Conservation (phyloP, 2,113 vertebrate species). For the Oxygymnocypris stewartii region DNA sequence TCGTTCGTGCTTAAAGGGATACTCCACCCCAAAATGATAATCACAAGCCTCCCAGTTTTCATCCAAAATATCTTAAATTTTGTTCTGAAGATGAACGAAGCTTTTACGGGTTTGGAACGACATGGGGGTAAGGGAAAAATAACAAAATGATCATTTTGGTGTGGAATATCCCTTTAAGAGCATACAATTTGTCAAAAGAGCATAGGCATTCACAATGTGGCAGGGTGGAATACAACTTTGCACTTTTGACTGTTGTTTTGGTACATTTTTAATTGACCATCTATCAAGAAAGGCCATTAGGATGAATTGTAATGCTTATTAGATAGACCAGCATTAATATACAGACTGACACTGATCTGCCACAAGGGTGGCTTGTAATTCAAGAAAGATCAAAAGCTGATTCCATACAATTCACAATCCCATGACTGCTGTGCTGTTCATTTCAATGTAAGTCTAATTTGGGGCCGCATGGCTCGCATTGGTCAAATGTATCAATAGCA, state of each 20-base stretch:
- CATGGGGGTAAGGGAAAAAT: too few species aligned
- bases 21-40: too few species aligned
- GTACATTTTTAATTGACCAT: conserved; percentile 25
- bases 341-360: neutral
- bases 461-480: neutral
- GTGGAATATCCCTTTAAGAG: neutral
- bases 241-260: conserved; percentile 19
- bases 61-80: too few species aligned
- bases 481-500: neutral
- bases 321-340: neutral
- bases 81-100: too few species aligned
- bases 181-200: neutral
- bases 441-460: neutral
- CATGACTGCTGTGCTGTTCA: neutral
- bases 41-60: too few species aligned
- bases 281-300: neutral
- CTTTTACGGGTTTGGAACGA: too few species aligned
- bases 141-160: too few species aligned
- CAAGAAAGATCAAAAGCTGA: conserved; percentile 19
- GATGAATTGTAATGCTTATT: conserved; percentile 11
- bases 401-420: neutral
- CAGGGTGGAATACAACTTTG: neutral
- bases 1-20: neutral
- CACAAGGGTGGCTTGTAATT: conserved; percentile 12
- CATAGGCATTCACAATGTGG: neutral